Conservation (phyloP, 2,888 invertebrate genomes). For the Eupeodes latifasciatus region DNA sequence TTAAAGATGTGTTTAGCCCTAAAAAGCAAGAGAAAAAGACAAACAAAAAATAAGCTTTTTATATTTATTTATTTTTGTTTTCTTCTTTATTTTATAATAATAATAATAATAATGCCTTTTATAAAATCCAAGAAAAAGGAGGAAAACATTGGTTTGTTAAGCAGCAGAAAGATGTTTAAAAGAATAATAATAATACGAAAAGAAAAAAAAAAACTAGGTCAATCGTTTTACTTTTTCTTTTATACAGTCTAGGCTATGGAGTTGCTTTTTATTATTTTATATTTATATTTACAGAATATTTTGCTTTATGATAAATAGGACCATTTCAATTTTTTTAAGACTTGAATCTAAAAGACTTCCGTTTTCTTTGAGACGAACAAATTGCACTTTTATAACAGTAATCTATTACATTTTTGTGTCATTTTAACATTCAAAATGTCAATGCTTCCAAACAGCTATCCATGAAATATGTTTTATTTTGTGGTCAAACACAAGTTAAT, state of each 20-base stretch:
- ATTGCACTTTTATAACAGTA: too few relatives aligned
- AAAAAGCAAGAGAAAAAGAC: neutral
- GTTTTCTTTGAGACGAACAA: too few relatives aligned
- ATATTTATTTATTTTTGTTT: conserved; percentile 16
- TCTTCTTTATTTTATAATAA: neutral
- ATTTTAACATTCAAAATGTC: too few relatives aligned
- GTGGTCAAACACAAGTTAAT: too few relatives aligned
- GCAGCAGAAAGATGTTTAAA: neutral
- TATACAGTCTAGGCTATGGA: neutral
- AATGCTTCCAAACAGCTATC: too few relatives aligned
- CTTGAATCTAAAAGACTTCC: too few relatives aligned
- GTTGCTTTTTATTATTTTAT: neutral
- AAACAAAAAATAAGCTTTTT: neutral
- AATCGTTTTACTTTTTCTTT: conserved; percentile 31
- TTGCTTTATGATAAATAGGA: neutral
- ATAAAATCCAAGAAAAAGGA: neutral
- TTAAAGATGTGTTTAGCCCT: conserved; percentile 20
- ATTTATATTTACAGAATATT: neutral
- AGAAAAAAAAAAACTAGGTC: conserved; percentile 16
- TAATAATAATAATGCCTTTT: conserved; percentile 16
- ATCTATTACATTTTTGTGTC: too few relatives aligned
- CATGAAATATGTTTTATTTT: too few relatives aligned
- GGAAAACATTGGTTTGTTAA: conserved; percentile 17
- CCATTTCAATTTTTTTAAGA: too few relatives aligned
- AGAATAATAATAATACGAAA: neutral